Base-by-base conservation (phyloP, 2,888 invertebrate genomes). In the Tachina fera region DNA sequence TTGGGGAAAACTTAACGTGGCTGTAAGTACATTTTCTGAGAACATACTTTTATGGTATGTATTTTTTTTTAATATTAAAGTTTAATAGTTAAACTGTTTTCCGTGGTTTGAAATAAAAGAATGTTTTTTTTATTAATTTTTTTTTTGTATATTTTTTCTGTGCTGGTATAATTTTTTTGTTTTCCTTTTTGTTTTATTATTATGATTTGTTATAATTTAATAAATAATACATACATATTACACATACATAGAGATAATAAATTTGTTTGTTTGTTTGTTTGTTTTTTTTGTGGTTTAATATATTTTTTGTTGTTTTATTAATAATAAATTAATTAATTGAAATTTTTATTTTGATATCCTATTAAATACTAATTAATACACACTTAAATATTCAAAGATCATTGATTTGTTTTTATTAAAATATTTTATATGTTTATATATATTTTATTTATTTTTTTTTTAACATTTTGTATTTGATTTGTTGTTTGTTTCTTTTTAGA, bases 311-410 rank as follows among this genome's bases (percentile, higher is more conserved):
- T 31, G 31, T 70, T 13, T 72, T 72, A 72, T 77, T 74, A 81
- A 19, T 86, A 79, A 79, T 83, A 79, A 82, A 86, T 86, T 80
- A 86, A 51, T 82, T 81, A 81, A 77, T 81, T 82, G 31, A 81
- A 41, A 63, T 77, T 58, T 82, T 61, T 75, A 56, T 83, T 72
- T 71, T 76, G 79, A 83, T 75, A 79, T 83, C 83, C 86, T 86
- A 86, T 86, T 83, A 83, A 86, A 86, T 83, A 86, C 86, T 86
- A 86, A 86, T 86, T 86, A 86, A 86, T 86, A 86, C 79, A 86
- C 86, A 86, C 86, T 83, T 83, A 83, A 80, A 83, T 63, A 83
- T 76, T 83, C 76, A 83, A 83, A 86, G 83, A 86, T 86, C 79
- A 83, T 71, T 72, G 47, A 47, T 70, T 63, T 76, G 22, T 68